Conservation (phyloP, 2,113 vertebrate genomes). For the Microcebus ravelobensis region DNA sequence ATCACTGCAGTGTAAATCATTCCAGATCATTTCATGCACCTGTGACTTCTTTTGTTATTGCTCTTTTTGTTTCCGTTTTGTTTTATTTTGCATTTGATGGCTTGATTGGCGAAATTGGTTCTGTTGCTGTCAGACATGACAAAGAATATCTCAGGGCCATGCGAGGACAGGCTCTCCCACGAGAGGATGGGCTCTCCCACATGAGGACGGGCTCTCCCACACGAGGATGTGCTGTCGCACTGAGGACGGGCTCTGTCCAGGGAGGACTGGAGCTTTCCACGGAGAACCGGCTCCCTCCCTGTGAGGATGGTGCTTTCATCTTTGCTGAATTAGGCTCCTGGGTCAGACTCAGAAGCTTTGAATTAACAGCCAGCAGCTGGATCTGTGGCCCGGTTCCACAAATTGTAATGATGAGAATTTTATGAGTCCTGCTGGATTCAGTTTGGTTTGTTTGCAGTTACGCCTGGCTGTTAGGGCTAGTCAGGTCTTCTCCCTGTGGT, state of each 20-base stretch:
- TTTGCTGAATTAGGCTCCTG: neutral
- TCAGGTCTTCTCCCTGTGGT: neutral
- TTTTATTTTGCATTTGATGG: neutral
- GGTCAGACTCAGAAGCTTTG: too few species aligned
- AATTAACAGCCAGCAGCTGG: rapidly evolving
- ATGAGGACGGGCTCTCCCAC: too few species aligned
- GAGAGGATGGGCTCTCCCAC: neutral
- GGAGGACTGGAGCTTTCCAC: rapidly evolving
- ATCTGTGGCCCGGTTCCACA: neutral
- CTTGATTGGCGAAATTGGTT: neutral
- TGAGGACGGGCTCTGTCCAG: neutral
- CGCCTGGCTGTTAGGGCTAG: rapidly evolving
- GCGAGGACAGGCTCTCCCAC: too few species aligned
- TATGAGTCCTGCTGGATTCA: neutral
- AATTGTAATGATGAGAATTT: too few species aligned
- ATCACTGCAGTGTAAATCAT: neutral
- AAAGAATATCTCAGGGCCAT: too few species aligned
- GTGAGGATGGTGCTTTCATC: rapidly evolving
- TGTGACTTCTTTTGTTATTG: neutral
- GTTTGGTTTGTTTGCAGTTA: too few species aligned
- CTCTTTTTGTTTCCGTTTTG: neutral
- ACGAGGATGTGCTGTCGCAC: neutral
- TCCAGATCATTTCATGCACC: neutral
- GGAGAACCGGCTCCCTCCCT: neutral
- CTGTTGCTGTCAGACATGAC: neutral